A percentile compares a stretch with the other conserved stretches of the same genome.
These are phyloP conservation scores for Acinonyx jubatus DNA, from an alignment of 2,113 vertebrate genomes.

Conservation along the genomic window DNA sequence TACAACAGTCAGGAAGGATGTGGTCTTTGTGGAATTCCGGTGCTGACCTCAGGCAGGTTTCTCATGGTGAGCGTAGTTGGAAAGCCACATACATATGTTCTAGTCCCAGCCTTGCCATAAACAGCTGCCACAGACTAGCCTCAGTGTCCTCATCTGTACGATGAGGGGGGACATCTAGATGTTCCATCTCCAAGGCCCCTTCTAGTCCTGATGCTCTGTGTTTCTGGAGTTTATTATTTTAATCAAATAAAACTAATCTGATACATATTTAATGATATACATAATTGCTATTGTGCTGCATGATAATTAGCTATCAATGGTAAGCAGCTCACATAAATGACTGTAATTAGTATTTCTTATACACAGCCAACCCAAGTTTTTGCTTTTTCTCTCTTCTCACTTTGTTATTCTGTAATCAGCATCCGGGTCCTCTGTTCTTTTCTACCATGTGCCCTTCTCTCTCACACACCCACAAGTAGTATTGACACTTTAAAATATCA, in stretches of 20 bases:
- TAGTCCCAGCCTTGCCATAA: background rate
- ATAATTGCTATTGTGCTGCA: slow-evolving; percentile 71
- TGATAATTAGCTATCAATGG: slow-evolving; percentile 72
- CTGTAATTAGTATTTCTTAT: slow-evolving; percentile 67
- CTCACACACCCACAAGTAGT: background rate
- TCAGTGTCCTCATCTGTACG: background rate
- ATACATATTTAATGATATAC: slow-evolving; percentile 77
- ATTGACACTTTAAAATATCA: background rate
- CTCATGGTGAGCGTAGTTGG: background rate
- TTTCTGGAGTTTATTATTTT: slow-evolving; percentile 67
- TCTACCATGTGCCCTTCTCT: background rate
- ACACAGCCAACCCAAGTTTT: slow-evolving; percentile 52
- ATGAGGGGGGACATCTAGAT: background rate
- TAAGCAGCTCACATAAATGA: slow-evolving; percentile 71
- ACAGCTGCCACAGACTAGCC: background rate
- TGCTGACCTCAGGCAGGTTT: background rate
- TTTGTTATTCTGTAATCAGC: slow-evolving; percentile 41
- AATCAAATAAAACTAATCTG: slow-evolving; percentile 69
- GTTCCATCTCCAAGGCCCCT: slow-evolving; percentile 2
- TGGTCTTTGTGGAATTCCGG: background rate
- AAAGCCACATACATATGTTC: background rate
- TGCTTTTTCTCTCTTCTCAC: background rate
- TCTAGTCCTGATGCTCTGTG: background rate
- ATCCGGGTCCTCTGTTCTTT: background rate
- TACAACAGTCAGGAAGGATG: background rate